These are phyloP conservation scores for Propsilocerus akamusi DNA, from an alignment of 1,140 invertebrate genomes.

Conservation along the genomic window DNA sequence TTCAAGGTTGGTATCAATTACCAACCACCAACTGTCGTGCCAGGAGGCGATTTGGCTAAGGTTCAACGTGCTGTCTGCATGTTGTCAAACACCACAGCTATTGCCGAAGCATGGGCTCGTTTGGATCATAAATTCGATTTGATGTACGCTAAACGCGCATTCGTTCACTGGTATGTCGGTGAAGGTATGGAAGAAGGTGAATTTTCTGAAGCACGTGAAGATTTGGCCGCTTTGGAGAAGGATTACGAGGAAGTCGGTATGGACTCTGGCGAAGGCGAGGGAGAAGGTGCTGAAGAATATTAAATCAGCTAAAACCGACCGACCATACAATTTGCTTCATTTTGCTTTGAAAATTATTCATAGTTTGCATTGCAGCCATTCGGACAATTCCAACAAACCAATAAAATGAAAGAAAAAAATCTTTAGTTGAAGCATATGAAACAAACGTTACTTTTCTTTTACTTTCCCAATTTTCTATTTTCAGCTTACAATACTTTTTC, in stretches of 20 bases:
- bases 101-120: constrained; percentile 57
- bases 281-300: constrained; percentile 50
- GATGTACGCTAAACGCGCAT: constrained; percentile 68
- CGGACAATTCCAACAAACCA: no score
- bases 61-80: constrained; percentile 55
- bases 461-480: no score
- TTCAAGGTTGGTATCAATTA: constrained; percentile 74
- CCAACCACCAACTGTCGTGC: constrained; percentile 63
- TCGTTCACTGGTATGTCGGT: constrained; percentile 72
- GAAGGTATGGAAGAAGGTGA: constrained; percentile 77
- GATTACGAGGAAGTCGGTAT: constrained; percentile 68
- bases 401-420: no score
- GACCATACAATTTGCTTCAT: no score
- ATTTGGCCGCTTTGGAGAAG: constrained; percentile 66
- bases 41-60: constrained; percentile 60
- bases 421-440: no score
- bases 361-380: no score
- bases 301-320: no score
- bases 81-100: constrained; percentile 69
- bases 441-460: no score
- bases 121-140: constrained; percentile 68
- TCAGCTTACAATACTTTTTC: no score
- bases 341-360: no score
- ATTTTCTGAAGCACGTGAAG: constrained; percentile 72
- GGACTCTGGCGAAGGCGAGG: constrained; percentile 52